These are phyloP conservation scores for Formicarius rufipectus DNA, from an alignment of 2,113 vertebrate genomes.

Conservation along the genomic window DNA sequence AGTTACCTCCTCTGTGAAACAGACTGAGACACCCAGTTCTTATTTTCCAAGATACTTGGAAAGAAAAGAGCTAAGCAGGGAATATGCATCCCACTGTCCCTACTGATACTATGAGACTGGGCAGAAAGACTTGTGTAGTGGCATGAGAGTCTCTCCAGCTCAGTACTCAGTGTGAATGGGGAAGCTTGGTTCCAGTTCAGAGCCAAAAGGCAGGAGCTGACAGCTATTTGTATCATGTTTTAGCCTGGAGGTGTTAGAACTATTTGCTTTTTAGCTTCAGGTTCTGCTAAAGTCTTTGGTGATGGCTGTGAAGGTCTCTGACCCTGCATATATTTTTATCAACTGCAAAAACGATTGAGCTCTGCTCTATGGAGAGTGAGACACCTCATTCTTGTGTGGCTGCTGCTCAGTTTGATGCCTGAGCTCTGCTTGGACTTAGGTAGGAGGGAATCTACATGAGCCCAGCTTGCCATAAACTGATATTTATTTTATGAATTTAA, in stretches of 20 bases:
- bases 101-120: not conserved
- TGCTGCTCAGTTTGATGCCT: not conserved
- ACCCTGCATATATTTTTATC: not conserved
- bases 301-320: not conserved
- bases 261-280: not conserved
- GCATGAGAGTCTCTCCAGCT: not conserved
- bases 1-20: not conserved
- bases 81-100: not conserved
- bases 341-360: not conserved
- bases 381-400: accelerated
- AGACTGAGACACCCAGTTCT: not conserved
- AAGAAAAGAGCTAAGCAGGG: not conserved
- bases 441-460: not conserved
- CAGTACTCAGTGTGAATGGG: not conserved
- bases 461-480: not conserved
- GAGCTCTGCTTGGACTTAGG: not conserved
- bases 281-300: not conserved
- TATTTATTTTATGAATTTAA: not conserved
- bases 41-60: not conserved
- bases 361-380: not conserved
- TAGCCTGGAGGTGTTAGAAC: not conserved
- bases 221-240: not conserved
- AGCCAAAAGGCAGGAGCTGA: not conserved
- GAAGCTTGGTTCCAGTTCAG: not conserved
- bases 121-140: not conserved